Evolutionary conservation across 2,888 invertebrate species (phyloP), one percentile per base, ranked within the genome.

Genomic region (Tuta absoluta): DNA sequence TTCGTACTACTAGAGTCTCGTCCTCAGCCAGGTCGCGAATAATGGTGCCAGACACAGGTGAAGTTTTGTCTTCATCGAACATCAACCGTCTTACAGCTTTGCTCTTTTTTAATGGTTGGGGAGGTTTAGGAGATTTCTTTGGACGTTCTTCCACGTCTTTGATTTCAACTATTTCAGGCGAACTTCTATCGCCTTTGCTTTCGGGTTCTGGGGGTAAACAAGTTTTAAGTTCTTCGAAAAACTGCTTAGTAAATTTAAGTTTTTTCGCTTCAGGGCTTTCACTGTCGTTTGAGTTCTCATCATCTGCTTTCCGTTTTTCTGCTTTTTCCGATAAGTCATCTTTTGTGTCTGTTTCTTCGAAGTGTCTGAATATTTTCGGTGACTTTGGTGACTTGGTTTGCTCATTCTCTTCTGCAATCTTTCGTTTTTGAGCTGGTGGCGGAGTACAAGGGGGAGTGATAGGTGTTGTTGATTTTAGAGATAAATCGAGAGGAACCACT

Each of bases 21-120:
- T 96, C 97, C 64, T 96, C 96, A n/a, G 95, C 94, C 62, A 97
- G 87, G 76, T 96, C 96, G 41, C 96, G 92, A 74, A 99, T 99
- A 68, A 98, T 98, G 17, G 98, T 98, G 0, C 98, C 98, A 0
- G 98, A 98, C 0, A 99, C 98, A 0, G 98, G 98, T 24, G 97
- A 96, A 65, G 96, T 95, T 84, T 97, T 96, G 84, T 98, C 96
- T 84, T 98, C 97, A 86, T 97, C 97, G 77, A 97, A 96, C 78
- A 95, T 95, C 63, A 98, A 90, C 69, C 95, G 94, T 24, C 98
- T 78, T 8, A 92, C 92, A 5, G 91, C 92, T 83, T 92, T 92
- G 67, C 89, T 92, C 68, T 91, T 92, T 66, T 92, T 92, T 8
- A 81, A 68, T 0, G 87, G 82, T 49, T 78, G 77, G 1, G 75